Evolutionary conservation across 2,888 invertebrate species (phyloP).

Genomic region (Pseudococcus viburni): DNA sequence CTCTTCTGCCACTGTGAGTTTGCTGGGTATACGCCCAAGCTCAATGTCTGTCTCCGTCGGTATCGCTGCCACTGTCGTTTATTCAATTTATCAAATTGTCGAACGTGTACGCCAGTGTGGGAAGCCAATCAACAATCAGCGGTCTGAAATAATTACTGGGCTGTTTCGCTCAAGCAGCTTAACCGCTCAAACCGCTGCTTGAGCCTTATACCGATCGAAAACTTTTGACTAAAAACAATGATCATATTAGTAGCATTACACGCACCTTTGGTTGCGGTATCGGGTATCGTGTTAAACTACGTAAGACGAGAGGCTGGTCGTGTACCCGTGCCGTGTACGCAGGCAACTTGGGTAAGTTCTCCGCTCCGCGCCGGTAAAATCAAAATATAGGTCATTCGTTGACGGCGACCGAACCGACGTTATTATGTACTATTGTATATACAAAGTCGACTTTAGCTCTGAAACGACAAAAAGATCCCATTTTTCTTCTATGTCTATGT

Average conservation of each 20-base stretch:
- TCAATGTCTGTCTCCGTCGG: not conserved
- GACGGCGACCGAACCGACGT: constrained; percentile 11
- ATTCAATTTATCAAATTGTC: constrained; percentile 26
- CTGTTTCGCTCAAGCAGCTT: not conserved
- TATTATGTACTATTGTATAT: constrained; percentile 31
- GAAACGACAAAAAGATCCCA: constrained; percentile 2
- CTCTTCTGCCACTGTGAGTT: not conserved
- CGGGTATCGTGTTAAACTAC: not conserved
- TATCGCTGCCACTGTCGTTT: not conserved
- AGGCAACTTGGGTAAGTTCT: not conserved
- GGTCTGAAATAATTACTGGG: not conserved
- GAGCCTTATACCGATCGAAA: not conserved
- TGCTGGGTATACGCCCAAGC: not conserved
- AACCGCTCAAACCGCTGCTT: not conserved
- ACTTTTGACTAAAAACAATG: not conserved
- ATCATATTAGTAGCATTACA: not conserved
- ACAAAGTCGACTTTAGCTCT: not conserved
- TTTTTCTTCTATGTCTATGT: not conserved
- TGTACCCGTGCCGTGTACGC: not conserved
- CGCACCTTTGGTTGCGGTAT: not conserved
- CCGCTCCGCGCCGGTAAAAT: not conserved
- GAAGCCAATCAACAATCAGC: not conserved
- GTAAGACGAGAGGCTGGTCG: not conserved
- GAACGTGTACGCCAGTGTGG: not conserved
- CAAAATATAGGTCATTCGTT: constrained; percentile 23